Percentiles rank a stretch among this genome's conserved stretches.
These are phyloP conservation scores for Chironomus striatipennis DNA, from an alignment of 1,140 invertebrate species.

Conservation along the genomic window DNA sequence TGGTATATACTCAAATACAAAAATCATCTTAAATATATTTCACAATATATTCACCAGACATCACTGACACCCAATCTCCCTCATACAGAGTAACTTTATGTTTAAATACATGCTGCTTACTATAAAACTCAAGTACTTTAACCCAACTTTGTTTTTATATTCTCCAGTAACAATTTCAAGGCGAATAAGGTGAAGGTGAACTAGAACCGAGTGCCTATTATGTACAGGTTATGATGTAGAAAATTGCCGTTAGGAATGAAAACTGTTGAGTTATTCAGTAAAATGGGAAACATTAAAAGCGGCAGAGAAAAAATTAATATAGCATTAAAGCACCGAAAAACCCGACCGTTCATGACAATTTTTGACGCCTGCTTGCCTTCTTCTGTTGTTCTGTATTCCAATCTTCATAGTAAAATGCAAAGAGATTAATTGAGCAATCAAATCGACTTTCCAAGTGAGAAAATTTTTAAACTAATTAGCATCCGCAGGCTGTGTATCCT, in stretches of 20 bases:
- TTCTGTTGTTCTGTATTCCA: neutral
- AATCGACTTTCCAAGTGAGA: slow-evolving; percentile 17
- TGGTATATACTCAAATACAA: too few species aligned
- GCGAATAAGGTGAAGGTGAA: too few species aligned
- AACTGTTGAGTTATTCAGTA: neutral
- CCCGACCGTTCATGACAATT: neutral
- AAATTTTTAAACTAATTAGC: slow-evolving; percentile 4
- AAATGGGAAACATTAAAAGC: neutral
- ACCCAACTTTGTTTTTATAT: too few species aligned
- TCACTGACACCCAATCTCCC: neutral
- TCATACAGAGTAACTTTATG: neutral
- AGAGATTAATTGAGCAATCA: slow-evolving; percentile 3
- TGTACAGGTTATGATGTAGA: slow-evolving; percentile 1
- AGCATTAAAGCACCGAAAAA: neutral
- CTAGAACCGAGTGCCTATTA: neutral
- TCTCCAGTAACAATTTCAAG: too few species aligned
- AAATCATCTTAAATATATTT: too few species aligned
- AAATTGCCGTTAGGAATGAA: neutral
- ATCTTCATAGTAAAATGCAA: neutral
- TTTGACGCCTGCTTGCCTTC: neutral
- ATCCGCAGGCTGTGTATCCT: too few species aligned
- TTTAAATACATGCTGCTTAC: neutral
- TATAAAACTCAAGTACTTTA: neutral
- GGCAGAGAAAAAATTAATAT: neutral
- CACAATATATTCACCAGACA: too few species aligned